Percentiles rank a stretch among this genome's conserved stretches.
These are phyloP conservation scores for Drosophila obscura DNA, from an alignment of 1,140 invertebrate genomes.

Conservation along the genomic window DNA sequence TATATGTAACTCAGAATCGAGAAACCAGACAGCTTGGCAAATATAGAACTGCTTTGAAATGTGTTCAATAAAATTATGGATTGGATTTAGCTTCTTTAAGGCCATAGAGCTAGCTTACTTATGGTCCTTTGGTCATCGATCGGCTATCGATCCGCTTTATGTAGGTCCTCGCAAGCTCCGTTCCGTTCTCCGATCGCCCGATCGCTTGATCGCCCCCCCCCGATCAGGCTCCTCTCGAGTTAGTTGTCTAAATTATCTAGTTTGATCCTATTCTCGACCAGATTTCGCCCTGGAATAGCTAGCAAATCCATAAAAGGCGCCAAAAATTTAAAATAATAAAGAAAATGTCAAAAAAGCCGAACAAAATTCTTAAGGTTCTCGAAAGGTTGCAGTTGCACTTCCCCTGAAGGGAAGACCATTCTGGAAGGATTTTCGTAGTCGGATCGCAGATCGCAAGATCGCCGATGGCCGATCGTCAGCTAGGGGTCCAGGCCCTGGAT, in stretches of 20 bases:
- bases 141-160: no score
- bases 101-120: no score
- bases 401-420: conserved; percentile 46
- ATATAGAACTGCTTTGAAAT: no score
- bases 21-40: no score
- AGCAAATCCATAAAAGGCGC: conserved; percentile 8
- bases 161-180: no score
- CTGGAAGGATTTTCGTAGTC: no score
- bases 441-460: neutral
- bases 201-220: no score
- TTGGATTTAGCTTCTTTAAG: neutral
- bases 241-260: conserved; percentile 52
- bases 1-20: neutral
- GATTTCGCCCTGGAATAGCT: conserved; percentile 16
- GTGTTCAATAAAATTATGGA: no score
- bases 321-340: conserved; percentile 33
- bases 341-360: conserved; percentile 66
- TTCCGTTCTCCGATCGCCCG: neutral
- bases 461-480: conserved; percentile 6
- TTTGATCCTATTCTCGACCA: conserved; percentile 18
- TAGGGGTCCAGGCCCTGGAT: no score
- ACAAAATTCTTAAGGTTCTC: conserved; percentile 64
- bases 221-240: conserved; percentile 44
- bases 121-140: no score
- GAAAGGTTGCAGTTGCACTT: conserved; percentile 64